Conservation (phyloP, 2,113 vertebrate genomes). For the Puma concolor region DNA sequence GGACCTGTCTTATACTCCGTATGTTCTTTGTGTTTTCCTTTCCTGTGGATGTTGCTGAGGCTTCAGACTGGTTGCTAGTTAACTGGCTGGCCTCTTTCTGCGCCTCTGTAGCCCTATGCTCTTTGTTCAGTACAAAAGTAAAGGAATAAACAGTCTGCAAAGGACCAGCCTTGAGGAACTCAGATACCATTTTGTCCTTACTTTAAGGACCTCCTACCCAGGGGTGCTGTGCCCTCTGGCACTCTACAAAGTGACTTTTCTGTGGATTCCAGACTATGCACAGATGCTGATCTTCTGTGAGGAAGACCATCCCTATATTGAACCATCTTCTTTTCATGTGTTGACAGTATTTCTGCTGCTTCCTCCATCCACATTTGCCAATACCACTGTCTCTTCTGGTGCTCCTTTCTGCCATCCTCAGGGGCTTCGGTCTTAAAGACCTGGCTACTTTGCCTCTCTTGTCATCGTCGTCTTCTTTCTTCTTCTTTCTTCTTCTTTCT, state of each 20-base stretch:
- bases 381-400: accelerated
- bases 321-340: neutral
- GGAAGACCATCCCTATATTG: neutral
- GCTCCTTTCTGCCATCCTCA: neutral
- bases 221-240: no score
- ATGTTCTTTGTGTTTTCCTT: neutral
- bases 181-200: neutral
- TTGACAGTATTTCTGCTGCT: neutral
- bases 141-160: neutral
- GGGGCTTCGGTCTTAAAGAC: neutral
- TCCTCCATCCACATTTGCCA: accelerated
- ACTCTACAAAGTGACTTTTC: neutral
- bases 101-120: neutral
- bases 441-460: neutral
- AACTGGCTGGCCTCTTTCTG: neutral
- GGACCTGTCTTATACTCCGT: neutral
- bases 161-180: neutral
- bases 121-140: neutral
- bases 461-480: neutral
- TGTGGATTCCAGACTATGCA: neutral
- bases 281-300: neutral
- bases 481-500: no score
- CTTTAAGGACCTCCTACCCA: neutral
- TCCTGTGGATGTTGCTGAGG: neutral
- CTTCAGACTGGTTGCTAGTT: neutral